Conservation (phyloP, 2,113 vertebrate genomes). For the Bostrychus sinensis region DNA sequence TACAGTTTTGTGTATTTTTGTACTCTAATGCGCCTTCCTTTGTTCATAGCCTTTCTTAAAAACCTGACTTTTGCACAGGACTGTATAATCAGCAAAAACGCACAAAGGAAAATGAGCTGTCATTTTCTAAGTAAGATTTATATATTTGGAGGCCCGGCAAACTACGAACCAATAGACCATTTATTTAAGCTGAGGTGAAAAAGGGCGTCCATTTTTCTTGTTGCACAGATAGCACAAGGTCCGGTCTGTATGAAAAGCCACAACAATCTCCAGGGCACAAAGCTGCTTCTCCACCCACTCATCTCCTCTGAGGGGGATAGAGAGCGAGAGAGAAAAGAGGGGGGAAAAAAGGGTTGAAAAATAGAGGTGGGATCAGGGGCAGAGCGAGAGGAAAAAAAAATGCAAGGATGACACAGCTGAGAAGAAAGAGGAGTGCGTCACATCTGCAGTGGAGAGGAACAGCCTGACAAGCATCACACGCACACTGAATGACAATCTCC, state of each 20-base stretch:
- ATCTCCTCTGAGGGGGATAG: slow-evolving; percentile 56
- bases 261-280: slow-evolving; percentile 73
- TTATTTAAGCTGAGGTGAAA: slow-evolving; percentile 46
- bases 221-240: slow-evolving; percentile 27
- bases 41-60: too few species aligned
- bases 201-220: slow-evolving; percentile 37
- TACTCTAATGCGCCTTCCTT: too few species aligned
- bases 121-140: slow-evolving; percentile 63
- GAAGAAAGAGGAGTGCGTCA: slow-evolving; percentile 62
- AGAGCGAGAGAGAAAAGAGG: slow-evolving; percentile 33
- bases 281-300: slow-evolving; percentile 71
- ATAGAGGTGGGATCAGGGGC: slow-evolving; percentile 25
- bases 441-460: slow-evolving; percentile 75
- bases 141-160: slow-evolving; percentile 37
- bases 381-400: slow-evolving; percentile 32
- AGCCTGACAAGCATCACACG: slow-evolving; percentile 71
- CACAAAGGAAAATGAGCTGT: slow-evolving; percentile 62
- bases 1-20: too few species aligned
- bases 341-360: neutral
- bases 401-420: slow-evolving; percentile 39
- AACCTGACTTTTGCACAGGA: too few species aligned
- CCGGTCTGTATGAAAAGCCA: slow-evolving; percentile 46
- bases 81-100: neutral
- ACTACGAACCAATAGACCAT: slow-evolving; percentile 40
- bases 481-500: slow-evolving; percentile 70